Evolutionary conservation across 2,888 invertebrate genomes (phyloP), one percentile per base, ranked within the genome.

Genomic region (Myathropa florea): DNA sequence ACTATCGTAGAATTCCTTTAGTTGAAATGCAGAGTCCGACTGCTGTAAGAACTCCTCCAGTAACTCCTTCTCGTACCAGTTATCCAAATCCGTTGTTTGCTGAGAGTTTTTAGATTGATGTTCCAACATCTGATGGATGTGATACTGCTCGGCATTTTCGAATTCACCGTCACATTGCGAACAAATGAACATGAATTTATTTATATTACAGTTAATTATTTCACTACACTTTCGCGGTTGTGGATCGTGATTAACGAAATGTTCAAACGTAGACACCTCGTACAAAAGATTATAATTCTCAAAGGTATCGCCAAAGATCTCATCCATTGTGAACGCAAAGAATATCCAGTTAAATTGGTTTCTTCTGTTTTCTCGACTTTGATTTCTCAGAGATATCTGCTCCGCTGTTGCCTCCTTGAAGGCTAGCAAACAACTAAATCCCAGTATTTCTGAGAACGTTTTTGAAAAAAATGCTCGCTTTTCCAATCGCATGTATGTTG

Each of bases 111-210:
- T 65, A 1, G 24, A n/a, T 24, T 86, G 86, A 55, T 86, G 83
- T 1, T 83, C 83, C 65, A 86, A 75, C 61, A 78, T 71, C 57
- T 86, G 86, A 53, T 86, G 86, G 12, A 83, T 75, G 18, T 79
- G 78, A 33, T 79, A 83, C 14, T 78, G 70, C 10, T 86, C 86
- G 3, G 86, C 67, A 57, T 79, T 86, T 71, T 86, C 86, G 14
- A 86, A 86, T 67, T 83, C 86, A 78, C 71, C 73, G 39, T 83
- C 71, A 36, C 86, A 86, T 79, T 86, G 70, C 65, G 83, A 79
- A 71, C 83, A 86, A 79, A 79, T 83, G 61, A 83, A 86, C 83
- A 79, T 86, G n/a, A 83, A 78, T 71, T 83, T 86, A 83, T 86
- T 83, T 67, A 79, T 83, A 83, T 86, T 83, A 83, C 83, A 86